Base-by-base conservation (phyloP, 1,140 invertebrate species). In the Drosophila funebris region DNA sequence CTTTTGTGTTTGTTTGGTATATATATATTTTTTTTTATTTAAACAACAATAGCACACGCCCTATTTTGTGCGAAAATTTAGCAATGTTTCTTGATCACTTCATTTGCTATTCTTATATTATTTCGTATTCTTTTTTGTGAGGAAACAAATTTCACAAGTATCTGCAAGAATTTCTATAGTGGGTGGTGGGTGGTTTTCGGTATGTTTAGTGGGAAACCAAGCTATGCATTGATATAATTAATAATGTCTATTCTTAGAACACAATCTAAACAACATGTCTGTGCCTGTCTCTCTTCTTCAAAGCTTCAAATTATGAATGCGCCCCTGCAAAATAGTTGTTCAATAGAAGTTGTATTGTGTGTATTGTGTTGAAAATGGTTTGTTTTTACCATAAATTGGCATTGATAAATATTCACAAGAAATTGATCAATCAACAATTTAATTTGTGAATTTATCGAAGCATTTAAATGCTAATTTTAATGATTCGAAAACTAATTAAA, bases 31-130 rank as follows among this genome's bases (percentile, higher is more conserved):
- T 73, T 61, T 78, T 69, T 18, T 62, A 56, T 39, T 62, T 62
- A 18, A 60, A 68, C 24, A 58, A 27, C 7, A 43, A 29, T 54
- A 63, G 67, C 58, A 54, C 58, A 70, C 67, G 58, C 46, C 58
- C 16, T 37, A 63, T 13, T 54, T 41, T 48, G 43, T 88, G 82
- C 82, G 78, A 78, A 85, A 76, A 82, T 87, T 78, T 81, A 79
- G 67, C 82, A 52, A 69, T 85, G 64, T 81, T 85, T 57, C 24
- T 58, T 75, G 37, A 31, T 46, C 72, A 48, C 29, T 50, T 61
- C 44, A 67, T 62, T 77, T 73, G 44, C 68, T 64, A 22, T 73
- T 52, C 56, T 61, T 80, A 56, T 60, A 60, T 71, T 52, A 14
- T 52, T 52, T 57, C 64, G 60, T 61, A 24, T 44, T 46, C 14